These are phyloP conservation scores for Drosophila trapezifrons DNA, from an alignment of 1,140 invertebrate species.

Conservation along the genomic window DNA sequence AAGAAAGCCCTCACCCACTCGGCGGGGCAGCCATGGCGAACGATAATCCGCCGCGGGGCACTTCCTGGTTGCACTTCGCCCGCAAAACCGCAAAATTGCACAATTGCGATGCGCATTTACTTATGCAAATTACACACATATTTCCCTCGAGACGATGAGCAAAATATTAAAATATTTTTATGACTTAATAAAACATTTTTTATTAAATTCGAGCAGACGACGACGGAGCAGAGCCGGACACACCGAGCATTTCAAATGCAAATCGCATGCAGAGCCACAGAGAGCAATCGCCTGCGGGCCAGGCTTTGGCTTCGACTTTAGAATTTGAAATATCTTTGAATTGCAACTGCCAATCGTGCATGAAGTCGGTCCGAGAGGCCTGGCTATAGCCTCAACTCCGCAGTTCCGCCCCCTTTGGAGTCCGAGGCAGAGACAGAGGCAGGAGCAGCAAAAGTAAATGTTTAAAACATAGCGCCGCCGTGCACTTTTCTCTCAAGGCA, in stretches of 20 bases:
- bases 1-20: constrained; percentile 11
- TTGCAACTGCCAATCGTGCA: constrained; percentile 82
- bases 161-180: constrained; percentile 80
- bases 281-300: constrained; percentile 30
- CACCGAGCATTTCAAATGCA: constrained; percentile 64
- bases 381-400: constrained; percentile 3
- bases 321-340: constrained; percentile 82
- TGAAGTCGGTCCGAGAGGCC: constrained; percentile 50
- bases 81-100: constrained; percentile 71
- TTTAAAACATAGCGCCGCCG: constrained; percentile 77
- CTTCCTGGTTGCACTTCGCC: constrained; percentile 68
- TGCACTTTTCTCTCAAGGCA: constrained; percentile 74
- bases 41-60: constrained; percentile 28
- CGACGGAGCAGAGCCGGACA: constrained; percentile 15
- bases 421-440: background rate
- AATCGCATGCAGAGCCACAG: constrained; percentile 64
- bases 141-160: constrained; percentile 38
- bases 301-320: constrained; percentile 36
- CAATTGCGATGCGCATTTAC: constrained; percentile 78
- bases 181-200: constrained; percentile 83
- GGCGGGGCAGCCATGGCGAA: constrained; percentile 23
- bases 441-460: constrained; percentile 59
- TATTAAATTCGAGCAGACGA: constrained; percentile 77
- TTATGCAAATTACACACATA: constrained; percentile 66
- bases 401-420: constrained; percentile 17